Evolutionary conservation across 2,797 vertebrate genomes (phyloP), one percentile per base, ranked within the genome.

Genomic region (Hemibagrus guttatus): DNA sequence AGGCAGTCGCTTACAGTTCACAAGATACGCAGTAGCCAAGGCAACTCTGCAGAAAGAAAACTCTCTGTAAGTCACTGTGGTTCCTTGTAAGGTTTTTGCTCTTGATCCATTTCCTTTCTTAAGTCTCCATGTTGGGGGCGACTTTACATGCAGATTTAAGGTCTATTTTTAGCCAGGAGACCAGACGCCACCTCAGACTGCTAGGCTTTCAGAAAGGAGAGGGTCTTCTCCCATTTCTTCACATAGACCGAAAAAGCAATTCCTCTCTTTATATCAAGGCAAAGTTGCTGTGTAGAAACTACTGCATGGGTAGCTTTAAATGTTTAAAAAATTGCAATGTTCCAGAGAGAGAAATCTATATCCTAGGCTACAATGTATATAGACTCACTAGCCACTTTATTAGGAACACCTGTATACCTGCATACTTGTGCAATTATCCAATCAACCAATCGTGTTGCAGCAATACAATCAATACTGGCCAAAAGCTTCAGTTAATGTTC

Each of bases 21-120:
- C 63, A 52, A 66, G 80, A 83, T 80, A 88, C 52, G 26, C 87
- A 83, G 84, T 85, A 88, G 87, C 49, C 87, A 88, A 82, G 87
- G 87, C 84, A 88, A 88, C 87, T 88, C 84, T 49, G 35, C 83
- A 72, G 35, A 82, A 81, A 85, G 76, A 80, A 39, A 84, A 80
- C 56, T 49, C 17, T 17, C 42, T 19, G 39, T 52, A 80, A 66
- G 56, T 75, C 87, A 78, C 49, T 76, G 76, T 76, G 69, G 79
- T 76, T 46, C 26, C 42, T 68, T 26, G 16, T 17, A 81, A 83
- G 76, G 52, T 61, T 81, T 86, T 52, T 26, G 17, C 75, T 78
- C 83, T 81, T 42, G 5, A 58, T 82, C 69, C 31, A 66, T 66
- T 85, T 78, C 16, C 46, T 76, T 68, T 88, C 39, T 59, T 68